Evolutionary conservation across 1,140 invertebrate genomes (phyloP), one percentile per base, ranked within the genome.

Genomic region (Trichoplusia ni): DNA sequence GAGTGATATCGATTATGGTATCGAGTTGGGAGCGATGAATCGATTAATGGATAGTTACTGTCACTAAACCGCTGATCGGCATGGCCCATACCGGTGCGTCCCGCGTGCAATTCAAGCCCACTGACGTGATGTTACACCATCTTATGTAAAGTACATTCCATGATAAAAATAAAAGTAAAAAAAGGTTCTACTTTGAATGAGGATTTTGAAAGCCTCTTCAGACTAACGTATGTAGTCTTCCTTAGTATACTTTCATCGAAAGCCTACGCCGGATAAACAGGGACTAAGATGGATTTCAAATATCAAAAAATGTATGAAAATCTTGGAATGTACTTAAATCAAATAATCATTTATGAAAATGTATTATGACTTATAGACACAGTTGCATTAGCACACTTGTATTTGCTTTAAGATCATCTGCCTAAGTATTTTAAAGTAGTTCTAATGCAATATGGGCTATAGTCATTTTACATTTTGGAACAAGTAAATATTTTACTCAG

Each of bases 101-200:
- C 76, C 69, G 53, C 60, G 71, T 74, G 69, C 69, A 74, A 59
- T 62, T 51, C 66, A 65, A 79, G 64, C 70, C 65, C 64, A 63
- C 44, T 49, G 44, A 67, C 49, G 62, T 64, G 44, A 67, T 56
- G 40, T 62, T 61, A 58, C 42, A 40, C 63, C 65, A 56, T 62
- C n/a, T 42, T 37, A 21, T 21, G 14, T 29, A 54, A 29, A 67
- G 37, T 44, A 49, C 27, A 38, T 61, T 46, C 42, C 19, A n/a
- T n/a, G n/a, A n/a, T n/a, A n/a, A n/a, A n/a, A n/a, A n/a, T n/a
- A n/a, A n/a, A n/a, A n/a, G n/a, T n/a, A n/a, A n/a, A n/a, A n/a
- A n/a, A n/a, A n/a, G n/a, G n/a, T n/a, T n/a, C n/a, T n/a, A n/a
- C n/a, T n/a, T n/a, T n/a, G n/a, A n/a, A n/a, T n/a, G n/a, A n/a